Evolutionary conservation across 2,113 vertebrate species (phyloP).

Genomic region (Toxostoma redivivum): DNA sequence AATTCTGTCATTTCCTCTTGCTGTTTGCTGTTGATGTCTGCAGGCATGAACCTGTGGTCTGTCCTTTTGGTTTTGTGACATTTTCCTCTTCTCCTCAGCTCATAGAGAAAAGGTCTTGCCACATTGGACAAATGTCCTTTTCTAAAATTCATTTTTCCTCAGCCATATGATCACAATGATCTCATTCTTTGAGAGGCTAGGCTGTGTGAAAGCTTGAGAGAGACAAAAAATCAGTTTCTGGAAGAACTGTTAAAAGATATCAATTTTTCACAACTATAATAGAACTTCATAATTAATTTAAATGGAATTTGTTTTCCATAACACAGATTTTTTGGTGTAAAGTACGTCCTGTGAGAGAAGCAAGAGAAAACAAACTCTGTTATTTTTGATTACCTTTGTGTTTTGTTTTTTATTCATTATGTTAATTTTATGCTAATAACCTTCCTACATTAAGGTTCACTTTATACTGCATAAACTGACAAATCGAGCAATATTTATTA

Average conservation of each 20-base stretch:
- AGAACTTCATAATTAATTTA: constrained; percentile 56
- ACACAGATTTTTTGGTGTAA: constrained; percentile 21
- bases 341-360: constrained; percentile 31
- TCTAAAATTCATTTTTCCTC: neutral
- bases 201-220: neutral
- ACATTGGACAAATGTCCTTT: neutral
- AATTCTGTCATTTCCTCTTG: neutral
- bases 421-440: constrained; percentile 64
- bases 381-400: constrained; percentile 69
- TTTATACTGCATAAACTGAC: constrained; percentile 66
- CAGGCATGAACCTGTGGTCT: neutral
- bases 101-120: neutral
- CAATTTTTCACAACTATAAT: constrained; percentile 4
- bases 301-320: constrained; percentile 46
- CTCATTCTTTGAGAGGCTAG: neutral
- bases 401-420: constrained; percentile 58
- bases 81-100: neutral
- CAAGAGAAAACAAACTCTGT: constrained; percentile 50
- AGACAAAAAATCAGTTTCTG: neutral
- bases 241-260: neutral
- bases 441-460: constrained; percentile 58
- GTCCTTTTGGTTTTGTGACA: neutral
- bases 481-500: constrained; percentile 69
- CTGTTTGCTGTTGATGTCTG: neutral
- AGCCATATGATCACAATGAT: neutral